Evolutionary conservation across 2,888 invertebrate genomes (phyloP).

Genomic region (Pocota personata): DNA sequence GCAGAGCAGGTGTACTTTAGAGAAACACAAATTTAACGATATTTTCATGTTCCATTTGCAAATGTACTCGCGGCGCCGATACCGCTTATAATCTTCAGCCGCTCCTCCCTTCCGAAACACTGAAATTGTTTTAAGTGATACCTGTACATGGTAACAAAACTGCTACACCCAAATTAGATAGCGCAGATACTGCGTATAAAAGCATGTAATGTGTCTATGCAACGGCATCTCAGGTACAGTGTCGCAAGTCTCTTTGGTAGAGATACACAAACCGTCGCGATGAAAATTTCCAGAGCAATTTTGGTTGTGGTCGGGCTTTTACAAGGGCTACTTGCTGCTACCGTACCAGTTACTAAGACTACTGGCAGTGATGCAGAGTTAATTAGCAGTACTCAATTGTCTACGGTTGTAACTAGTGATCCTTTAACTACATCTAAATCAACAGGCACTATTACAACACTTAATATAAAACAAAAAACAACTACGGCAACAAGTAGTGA

Average conservation of each 20-base stretch:
- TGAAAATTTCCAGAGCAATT: constrained; percentile 16
- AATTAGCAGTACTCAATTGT: neutral
- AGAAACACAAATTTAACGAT: constrained; percentile 34
- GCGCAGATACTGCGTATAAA: constrained; percentile 24
- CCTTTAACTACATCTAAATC: neutral
- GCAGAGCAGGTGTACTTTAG: neutral
- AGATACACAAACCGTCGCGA: neutral
- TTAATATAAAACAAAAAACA: neutral
- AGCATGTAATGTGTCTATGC: neutral
- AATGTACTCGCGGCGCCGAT: neutral
- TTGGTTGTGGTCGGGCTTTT: constrained; percentile 20
- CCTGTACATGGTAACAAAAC: neutral
- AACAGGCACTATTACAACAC: neutral
- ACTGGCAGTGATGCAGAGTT: neutral
- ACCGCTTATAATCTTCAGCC: constrained; percentile 14
- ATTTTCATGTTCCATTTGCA: constrained; percentile 30
- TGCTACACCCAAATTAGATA: constrained; percentile 10
- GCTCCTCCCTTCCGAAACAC: constrained; percentile 46
- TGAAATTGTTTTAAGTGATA: constrained; percentile 47
- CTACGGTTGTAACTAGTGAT: too few species aligned
- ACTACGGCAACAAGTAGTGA: neutral
- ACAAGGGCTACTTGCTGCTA: constrained; percentile 2
- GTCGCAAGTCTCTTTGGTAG: neutral
- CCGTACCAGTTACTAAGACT: neutral
- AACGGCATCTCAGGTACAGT: constrained; percentile 44